Percentiles rank a stretch among this genome's conserved stretches.
Conservation (phyloP, 2,797 vertebrate genomes). For the Hemitrygon akajei region DNA sequence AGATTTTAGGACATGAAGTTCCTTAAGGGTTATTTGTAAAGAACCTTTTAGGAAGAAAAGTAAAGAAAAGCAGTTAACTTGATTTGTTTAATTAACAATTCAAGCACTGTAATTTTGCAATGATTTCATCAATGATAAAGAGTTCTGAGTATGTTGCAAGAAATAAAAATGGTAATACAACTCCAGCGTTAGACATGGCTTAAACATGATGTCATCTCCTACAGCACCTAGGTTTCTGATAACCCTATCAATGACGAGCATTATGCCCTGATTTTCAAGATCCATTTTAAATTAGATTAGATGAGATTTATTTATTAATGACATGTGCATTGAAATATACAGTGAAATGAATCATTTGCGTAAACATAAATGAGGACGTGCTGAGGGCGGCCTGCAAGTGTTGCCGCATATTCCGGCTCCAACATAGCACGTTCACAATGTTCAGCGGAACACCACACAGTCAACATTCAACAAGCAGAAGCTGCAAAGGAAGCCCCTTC, state of each 20-base stretch:
- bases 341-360: too few species aligned
- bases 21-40: not conserved
- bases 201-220: not conserved
- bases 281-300: too few species aligned
- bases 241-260: not conserved
- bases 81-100: constrained; percentile 17
- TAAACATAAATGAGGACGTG: too few species aligned
- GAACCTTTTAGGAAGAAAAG: not conserved
- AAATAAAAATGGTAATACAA: not conserved
- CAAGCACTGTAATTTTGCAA: not conserved
- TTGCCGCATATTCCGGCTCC: too few species aligned
- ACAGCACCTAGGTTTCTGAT: not conserved
- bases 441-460: too few species aligned
- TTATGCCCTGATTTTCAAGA: not conserved
- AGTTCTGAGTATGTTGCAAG: not conserved
- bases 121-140: not conserved
- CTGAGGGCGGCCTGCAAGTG: too few species aligned
- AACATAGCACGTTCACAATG: too few species aligned
- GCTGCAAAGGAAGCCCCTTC: too few species aligned
- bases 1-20: not conserved
- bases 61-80: not conserved
- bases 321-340: too few species aligned
- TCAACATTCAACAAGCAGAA: too few species aligned
- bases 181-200: not conserved
- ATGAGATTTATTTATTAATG: too few species aligned